Evolutionary conservation across 2,888 invertebrate species (phyloP).

Genomic region (Pharmacophagus antenor): DNA sequence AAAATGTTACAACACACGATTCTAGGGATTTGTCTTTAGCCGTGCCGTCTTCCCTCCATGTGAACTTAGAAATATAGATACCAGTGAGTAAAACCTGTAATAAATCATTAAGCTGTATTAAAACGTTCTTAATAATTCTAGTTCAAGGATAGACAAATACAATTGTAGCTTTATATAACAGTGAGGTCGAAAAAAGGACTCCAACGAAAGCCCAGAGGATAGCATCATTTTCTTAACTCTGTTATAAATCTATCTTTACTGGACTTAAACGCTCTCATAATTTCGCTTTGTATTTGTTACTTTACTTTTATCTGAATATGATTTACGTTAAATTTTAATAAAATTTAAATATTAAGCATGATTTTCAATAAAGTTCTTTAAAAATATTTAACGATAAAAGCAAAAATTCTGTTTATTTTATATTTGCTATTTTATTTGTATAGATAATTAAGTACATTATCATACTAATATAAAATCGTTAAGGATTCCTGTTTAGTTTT

Average conservation of each 20-base stretch:
- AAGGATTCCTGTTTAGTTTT: not conserved
- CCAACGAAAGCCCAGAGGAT: slow-evolving; percentile 15
- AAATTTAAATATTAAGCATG: too few relatives aligned
- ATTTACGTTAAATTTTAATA: not conserved
- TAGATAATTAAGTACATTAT: too few relatives aligned
- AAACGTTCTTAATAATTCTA: slow-evolving; percentile 47
- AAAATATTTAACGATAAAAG: too few relatives aligned
- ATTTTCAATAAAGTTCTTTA: too few relatives aligned
- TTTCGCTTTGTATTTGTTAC: slow-evolving; percentile 10
- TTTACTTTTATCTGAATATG: not conserved
- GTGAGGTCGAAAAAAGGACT: slow-evolving; percentile 23
- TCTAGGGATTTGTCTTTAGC: slow-evolving; percentile 71
- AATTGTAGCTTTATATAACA: slow-evolving; percentile 29
- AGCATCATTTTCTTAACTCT: slow-evolving; percentile 28
- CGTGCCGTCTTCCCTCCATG: slow-evolving; percentile 77
- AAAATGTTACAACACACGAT: slow-evolving; percentile 42
- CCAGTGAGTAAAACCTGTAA: slow-evolving; percentile 74
- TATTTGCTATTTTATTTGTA: too few relatives aligned
- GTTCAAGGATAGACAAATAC: slow-evolving; percentile 32
- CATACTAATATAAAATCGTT: not conserved
- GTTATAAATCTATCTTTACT: slow-evolving; percentile 27
- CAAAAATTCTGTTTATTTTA: too few relatives aligned
- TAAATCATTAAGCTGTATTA: slow-evolving; percentile 77
- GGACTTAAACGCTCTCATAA: slow-evolving; percentile 21
- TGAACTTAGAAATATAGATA: slow-evolving; percentile 78